Percentiles rank a stretch among this genome's conserved stretches.
phyloP scores from a whole-genome alignment of 2,113 vertebrate genomes.

The Aptenodytes forsteri region DNA sequence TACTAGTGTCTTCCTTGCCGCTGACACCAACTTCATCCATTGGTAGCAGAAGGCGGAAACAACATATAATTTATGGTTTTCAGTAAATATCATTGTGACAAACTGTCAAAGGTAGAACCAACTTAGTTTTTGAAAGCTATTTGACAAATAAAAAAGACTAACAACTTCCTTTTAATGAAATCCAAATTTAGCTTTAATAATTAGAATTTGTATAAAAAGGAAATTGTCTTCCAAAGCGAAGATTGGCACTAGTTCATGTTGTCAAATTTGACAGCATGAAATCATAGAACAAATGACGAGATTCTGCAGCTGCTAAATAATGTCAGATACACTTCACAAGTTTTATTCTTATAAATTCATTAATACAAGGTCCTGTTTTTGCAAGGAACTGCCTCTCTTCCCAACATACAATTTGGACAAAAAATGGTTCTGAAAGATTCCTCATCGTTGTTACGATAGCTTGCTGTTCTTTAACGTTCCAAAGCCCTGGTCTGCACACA shows the following conservation, averaged over 20 bases:
- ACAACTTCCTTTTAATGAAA: conserved; percentile 33
- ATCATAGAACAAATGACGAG: neutral
- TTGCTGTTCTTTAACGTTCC: neutral
- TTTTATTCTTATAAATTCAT: conserved; percentile 38
- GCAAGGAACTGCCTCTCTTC: neutral
- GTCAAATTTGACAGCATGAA: conserved; percentile 64
- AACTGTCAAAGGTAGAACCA: conserved; percentile 53
- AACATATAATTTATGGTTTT: neutral
- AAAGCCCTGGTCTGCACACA: neutral
- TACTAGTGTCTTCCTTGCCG: neutral
- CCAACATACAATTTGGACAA: neutral
- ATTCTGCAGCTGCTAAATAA: conserved; percentile 58
- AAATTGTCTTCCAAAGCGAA: conserved; percentile 43
- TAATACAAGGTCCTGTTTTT: neutral
- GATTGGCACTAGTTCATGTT: conserved; percentile 38
- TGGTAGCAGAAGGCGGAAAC: neutral
- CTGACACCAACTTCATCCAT: neutral
- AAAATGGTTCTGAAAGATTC: neutral
- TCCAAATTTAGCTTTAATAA: conserved; percentile 59
- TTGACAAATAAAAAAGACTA: conserved; percentile 32
- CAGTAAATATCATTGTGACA: neutral
- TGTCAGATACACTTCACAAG: conserved; percentile 41
- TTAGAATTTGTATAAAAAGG: conserved; percentile 53
- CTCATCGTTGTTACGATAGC: fast-evolving
- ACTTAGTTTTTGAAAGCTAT: conserved; percentile 13